Conservation (phyloP, 2,888 invertebrate genomes). For the Linyphia triangularis region DNA sequence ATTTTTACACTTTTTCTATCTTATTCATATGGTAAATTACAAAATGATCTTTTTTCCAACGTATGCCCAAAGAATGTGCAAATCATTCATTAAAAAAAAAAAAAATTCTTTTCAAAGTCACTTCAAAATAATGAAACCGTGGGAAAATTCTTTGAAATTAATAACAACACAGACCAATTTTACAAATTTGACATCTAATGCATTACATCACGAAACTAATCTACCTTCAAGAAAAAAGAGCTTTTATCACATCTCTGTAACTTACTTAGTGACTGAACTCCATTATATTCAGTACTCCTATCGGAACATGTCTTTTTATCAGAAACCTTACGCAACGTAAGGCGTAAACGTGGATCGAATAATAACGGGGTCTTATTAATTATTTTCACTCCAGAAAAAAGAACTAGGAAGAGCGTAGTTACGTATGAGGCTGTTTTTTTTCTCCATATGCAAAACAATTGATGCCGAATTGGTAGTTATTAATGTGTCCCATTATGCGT, state of each 20-base stretch:
- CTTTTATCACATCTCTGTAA: too few species aligned
- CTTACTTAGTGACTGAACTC: background rate
- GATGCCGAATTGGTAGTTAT: background rate
- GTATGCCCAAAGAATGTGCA: too few species aligned
- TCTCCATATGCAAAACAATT: conserved; percentile 3
- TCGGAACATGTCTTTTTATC: background rate
- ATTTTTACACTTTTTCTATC: too few species aligned
- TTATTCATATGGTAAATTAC: too few species aligned
- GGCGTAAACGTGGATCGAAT: background rate
- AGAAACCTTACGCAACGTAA: background rate
- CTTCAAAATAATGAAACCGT: background rate
- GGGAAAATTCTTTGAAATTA: background rate
- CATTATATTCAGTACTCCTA: background rate
- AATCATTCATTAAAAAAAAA: too few species aligned
- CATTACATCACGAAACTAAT: background rate
- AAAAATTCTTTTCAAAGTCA: too few species aligned
- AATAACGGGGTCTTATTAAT: background rate
- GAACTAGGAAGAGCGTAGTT: background rate
- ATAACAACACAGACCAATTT: background rate
- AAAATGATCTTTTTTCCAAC: too few species aligned
- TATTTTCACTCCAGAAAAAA: background rate
- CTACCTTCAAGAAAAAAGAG: too few species aligned
- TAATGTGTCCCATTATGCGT: background rate
- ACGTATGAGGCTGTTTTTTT: background rate
- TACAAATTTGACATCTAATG: background rate